Conservation (phyloP, 2,888 invertebrate genomes). For the Lamproptera curius region DNA sequence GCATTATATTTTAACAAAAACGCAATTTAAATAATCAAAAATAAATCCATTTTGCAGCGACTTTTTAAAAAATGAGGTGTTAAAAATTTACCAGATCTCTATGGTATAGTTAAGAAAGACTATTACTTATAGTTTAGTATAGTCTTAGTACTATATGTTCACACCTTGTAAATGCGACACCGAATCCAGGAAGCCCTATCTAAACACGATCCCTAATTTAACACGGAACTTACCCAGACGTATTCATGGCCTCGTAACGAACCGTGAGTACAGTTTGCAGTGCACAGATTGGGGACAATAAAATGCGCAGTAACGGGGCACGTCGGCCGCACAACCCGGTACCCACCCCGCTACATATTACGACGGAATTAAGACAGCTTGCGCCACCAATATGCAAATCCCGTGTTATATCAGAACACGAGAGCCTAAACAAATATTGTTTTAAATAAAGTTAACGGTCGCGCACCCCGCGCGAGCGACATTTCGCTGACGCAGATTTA, state of each 20-base stretch:
- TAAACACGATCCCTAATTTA: too few relatives aligned
- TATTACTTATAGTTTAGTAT: too few relatives aligned
- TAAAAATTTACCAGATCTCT: too few relatives aligned
- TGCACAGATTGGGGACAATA: conserved; percentile 60
- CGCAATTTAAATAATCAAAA: too few relatives aligned
- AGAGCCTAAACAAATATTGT: conserved; percentile 56
- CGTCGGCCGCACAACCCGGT: conserved; percentile 47
- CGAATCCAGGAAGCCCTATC: too few relatives aligned
- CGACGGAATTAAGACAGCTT: conserved; percentile 71
- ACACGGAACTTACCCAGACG: neutral
- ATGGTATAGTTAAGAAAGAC: too few relatives aligned
- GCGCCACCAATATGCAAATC: conserved; percentile 71
- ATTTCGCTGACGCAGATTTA: conserved; percentile 27
- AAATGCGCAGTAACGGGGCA: conserved; percentile 64
- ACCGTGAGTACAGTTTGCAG: conserved; percentile 34
- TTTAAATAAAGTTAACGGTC: conserved; percentile 40
- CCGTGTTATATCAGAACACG: conserved; percentile 28
- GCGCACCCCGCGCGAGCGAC: conserved; percentile 35
- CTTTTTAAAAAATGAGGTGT: too few relatives aligned
- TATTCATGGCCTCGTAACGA: conserved; percentile 29
- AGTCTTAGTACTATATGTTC: too few relatives aligned
- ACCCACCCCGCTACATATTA: conserved; percentile 54
- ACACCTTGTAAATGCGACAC: too few relatives aligned
- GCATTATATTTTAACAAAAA: too few relatives aligned
- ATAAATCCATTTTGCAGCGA: too few relatives aligned